Evolutionary conservation across 2,888 invertebrate species (phyloP), one percentile per base, ranked within the genome.

Genomic region (Drosophila algonquin): DNA sequence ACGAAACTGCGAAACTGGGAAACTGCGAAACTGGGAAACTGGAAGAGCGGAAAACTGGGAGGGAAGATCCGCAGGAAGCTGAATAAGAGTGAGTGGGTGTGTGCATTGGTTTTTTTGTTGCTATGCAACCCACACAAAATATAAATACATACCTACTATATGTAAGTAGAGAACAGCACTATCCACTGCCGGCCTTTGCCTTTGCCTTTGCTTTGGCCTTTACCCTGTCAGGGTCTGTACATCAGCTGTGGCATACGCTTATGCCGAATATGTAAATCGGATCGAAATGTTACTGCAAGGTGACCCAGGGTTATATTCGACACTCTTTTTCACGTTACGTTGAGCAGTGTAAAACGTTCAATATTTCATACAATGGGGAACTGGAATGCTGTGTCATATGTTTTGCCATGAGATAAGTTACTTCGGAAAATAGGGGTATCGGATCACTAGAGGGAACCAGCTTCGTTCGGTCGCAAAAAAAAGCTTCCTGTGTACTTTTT

Each of bases 91-190:
- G 48, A 35, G 21, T 30, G 12, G 14, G 12, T 10, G 12, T 16
- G 24, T 10, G 44, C 30, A 68, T 69, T 44, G 47, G 52, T 40
- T 57, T 67, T 7, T 68, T 69, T 61, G 64, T 61, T 73, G 67
- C 27, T 57, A 63, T 69, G 73, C 71, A 79, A 81, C 24, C 73
- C 79, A 79, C 76, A 79, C 61, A 68, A 71, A 76, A 80, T 76
- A 81, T 76, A 81, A 84, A 32, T 14, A 40, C 6, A 14, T 40
- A 30, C 6, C 7, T 40, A 30, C 8, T 30, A 8, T 30, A 30
- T 30, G 30, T 30, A 14, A 14, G 40, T 40, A 6, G 40, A 6
- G 10, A 40, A 2, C 40, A 6, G 40, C 14, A 14, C 40, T 40
- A 14, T 35, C 14, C 5, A 40, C 14, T 6, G 40, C 40, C 40